Evolutionary conservation across 92 coral and sea anemone species (phyloP).

Genomic region (Galaxea fascicularis): DNA sequence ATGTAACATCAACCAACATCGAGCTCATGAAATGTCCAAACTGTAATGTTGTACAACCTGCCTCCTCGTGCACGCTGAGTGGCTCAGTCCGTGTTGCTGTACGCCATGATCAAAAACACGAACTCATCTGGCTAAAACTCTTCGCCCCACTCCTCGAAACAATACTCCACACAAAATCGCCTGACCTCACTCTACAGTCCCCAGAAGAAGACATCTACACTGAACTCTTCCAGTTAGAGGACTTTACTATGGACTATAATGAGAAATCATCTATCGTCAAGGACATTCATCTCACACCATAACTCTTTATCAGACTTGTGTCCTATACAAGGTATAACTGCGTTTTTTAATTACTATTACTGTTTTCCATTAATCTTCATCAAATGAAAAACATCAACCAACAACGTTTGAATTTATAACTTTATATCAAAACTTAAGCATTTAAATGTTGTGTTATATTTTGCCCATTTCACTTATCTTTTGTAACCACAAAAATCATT

Average conservation of each 20-base stretch:
- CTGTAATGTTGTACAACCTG: conserved; percentile 44
- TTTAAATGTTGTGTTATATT: too few species aligned
- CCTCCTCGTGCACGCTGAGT: conserved; percentile 26
- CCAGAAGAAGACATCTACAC: background rate
- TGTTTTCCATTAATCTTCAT: too few species aligned
- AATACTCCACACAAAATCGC: conserved; percentile 17
- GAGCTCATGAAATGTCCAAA: conserved; percentile 33
- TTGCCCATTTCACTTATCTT: too few species aligned
- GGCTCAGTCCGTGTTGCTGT: conserved; percentile 37
- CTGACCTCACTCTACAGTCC: background rate
- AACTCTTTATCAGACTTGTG: too few species aligned
- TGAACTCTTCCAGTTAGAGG: background rate
- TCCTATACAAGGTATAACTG: too few species aligned
- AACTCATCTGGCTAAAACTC: conserved; percentile 48
- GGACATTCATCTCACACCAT: background rate
- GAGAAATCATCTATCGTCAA: background rate
- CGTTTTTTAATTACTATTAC: too few species aligned
- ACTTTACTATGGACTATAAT: background rate
- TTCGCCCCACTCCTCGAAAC: conserved; percentile 32
- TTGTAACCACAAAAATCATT: too few species aligned
- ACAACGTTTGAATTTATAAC: too few species aligned
- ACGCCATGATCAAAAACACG: conserved; percentile 14
- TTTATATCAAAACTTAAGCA: too few species aligned
- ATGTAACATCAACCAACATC: background rate
- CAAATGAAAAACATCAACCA: too few species aligned